Conservation (phyloP, 2,888 invertebrate genomes). For the Digitonthophagus gazella region DNA sequence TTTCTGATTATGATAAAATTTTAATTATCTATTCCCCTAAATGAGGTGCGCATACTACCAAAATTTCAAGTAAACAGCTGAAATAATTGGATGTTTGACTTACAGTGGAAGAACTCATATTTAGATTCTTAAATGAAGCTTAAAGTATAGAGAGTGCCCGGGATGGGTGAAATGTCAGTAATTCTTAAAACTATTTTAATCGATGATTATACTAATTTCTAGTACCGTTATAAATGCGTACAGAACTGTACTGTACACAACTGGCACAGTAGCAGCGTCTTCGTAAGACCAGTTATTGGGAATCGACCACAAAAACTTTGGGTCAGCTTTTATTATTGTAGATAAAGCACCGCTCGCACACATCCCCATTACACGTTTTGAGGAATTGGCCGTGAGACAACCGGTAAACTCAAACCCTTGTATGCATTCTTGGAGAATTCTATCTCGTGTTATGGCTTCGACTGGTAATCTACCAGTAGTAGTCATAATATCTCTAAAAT, state of each 20-base stretch:
- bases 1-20: no score
- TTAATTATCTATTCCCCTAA: no score
- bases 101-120: no score
- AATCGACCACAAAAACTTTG: constrained; percentile 59
- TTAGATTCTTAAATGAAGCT: no score
- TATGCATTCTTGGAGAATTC: constrained; percentile 64
- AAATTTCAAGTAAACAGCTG: no score
- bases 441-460: constrained; percentile 71
- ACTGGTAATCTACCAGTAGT: constrained; percentile 86
- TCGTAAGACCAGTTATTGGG: constrained; percentile 72
- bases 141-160: no score
- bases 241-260: constrained; percentile 61
- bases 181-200: no score
- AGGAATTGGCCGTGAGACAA: no score
- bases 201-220: no score
- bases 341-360: constrained; percentile 59
- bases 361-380: constrained; percentile 71
- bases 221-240: constrained; percentile 56
- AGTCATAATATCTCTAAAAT: constrained; percentile 94
- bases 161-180: no score
- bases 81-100: no score
- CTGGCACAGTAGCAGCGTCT: constrained; percentile 75
- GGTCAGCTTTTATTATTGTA: constrained; percentile 59
- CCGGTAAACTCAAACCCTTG: constrained; percentile 71
- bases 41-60: no score